Evolutionary conservation across 2,888 invertebrate species (phyloP), one percentile per base, ranked within the genome.

Genomic region (Girardia tigrina): DNA sequence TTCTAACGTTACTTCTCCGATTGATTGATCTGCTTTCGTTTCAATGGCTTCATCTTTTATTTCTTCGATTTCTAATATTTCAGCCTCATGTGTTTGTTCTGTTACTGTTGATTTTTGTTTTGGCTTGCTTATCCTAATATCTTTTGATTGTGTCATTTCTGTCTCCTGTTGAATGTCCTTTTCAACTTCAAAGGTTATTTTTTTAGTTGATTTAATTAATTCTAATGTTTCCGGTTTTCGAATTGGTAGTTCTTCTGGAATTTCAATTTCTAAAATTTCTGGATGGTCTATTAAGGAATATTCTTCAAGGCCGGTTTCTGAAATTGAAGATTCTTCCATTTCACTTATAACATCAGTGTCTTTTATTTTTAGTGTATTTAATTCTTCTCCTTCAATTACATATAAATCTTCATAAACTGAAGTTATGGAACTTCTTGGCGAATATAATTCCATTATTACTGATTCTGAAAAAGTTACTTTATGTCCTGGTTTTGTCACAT

Each of bases 391-490:
- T 56, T 56, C 56, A 56, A 56, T 56, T 8, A 56, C n/a, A 16
- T 56, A 56, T 8, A 56, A 2, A n/a, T 56, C 56, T 56, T 56
- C 56, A 56, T 56, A 56, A n/a, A 56, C 2, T 56, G 56, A 56
- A 56, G 56, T 56, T n/a, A 56, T n/a, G 4, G 56, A 56, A n/a
- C 56, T 56, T n/a, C 56, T 56, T 2, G 74, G 26, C 42, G 74
- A 74, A 28, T 56, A 74, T 26, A 74, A n/a, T 42, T 74, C 74
- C 56, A 56, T 74, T 6, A 56, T 56, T 8, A 74, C 74, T 74
- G 28, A 42, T 23, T 74, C 74, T 14, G 74, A 74, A 74, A 74
- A 74, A 8, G 74, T 74, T 2, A 74, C 74, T 74, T 74, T 74
- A 16, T 56, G 56, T 56, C 56, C 56, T 12, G 56, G n/a, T 56